These are phyloP conservation scores for Hymenochirus boettgeri DNA, from an alignment of 2,113 vertebrate genomes.

Conservation along the genomic window DNA sequence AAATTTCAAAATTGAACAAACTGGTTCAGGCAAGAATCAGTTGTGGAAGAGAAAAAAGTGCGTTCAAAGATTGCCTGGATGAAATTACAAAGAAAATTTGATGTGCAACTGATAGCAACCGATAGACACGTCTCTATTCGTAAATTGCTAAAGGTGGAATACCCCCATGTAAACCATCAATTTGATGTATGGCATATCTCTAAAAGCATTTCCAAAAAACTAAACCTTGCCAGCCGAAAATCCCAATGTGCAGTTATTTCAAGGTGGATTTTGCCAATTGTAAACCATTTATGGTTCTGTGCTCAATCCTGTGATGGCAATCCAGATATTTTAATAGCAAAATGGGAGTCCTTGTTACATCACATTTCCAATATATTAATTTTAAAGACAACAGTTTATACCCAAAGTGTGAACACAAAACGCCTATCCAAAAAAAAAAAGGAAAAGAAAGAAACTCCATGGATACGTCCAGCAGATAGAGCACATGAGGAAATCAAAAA, in stretches of 20 bases:
- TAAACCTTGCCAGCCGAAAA: no score
- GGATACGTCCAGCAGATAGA: background rate
- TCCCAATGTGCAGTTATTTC: no score
- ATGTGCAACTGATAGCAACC: background rate
- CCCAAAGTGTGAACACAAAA: background rate
- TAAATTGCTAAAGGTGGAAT: background rate
- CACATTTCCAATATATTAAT: background rate
- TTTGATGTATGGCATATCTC: slow-evolving; percentile 1
- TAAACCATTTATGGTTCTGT: slow-evolving; percentile 5
- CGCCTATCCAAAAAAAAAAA: background rate
- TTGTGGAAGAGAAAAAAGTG: background rate
- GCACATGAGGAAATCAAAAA: no score
- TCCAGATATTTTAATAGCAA: background rate
- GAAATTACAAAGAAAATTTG: background rate
- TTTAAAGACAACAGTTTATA: background rate
- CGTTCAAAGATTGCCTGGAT: background rate
- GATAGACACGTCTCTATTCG: background rate
- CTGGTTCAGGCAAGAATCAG: background rate
- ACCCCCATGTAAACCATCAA: background rate
- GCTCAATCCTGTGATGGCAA: background rate
- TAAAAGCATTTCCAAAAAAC: no score
- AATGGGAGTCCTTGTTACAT: background rate
- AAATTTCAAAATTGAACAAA: background rate
- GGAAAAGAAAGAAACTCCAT: background rate
- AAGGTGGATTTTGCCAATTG: background rate